Evolutionary conservation across 2,113 vertebrate genomes (phyloP).

Genomic region (Saimiri boliviensis): DNA sequence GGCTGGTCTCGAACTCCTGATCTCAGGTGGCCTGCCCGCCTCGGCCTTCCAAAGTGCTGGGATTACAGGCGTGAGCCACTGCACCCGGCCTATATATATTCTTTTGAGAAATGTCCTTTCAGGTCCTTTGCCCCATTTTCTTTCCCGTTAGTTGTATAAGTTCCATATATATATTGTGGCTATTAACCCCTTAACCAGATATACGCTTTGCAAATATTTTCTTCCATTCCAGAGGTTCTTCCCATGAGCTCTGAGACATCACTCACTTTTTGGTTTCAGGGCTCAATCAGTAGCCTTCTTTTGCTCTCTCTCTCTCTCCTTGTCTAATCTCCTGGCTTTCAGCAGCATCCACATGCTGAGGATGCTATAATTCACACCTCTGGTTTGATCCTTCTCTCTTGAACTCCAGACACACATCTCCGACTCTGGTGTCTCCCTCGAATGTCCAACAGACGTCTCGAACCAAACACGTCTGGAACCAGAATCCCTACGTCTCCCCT

Average conservation of each 20-base stretch:
- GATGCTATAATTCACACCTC: neutral
- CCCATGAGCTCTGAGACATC: neutral
- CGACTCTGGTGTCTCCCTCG: neutral
- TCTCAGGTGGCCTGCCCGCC: too few relatives aligned
- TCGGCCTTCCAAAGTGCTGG: neutral
- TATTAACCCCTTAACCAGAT: too few relatives aligned
- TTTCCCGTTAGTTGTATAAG: neutral
- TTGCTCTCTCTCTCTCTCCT: neutral
- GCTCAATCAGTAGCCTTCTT: neutral
- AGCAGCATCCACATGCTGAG: accelerated
- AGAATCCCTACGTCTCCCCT: neutral
- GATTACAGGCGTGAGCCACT: neutral
- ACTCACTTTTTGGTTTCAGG: neutral
- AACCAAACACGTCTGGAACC: too few relatives aligned
- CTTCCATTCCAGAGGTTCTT: too few relatives aligned
- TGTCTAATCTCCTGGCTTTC: accelerated
- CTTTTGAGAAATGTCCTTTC: too few relatives aligned
- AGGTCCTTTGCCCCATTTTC: neutral
- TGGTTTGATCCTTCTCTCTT: neutral
- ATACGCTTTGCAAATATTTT: too few relatives aligned
- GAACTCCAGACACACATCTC: neutral
- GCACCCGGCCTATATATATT: neutral
- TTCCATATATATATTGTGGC: neutral
- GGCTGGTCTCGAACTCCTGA: neutral
- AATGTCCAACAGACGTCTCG: too few relatives aligned